A percentile compares a stretch with the other conserved stretches of the same genome.
phyloP scores from a whole-genome alignment of 2,888 invertebrate species.

The Meta bourneti region DNA sequence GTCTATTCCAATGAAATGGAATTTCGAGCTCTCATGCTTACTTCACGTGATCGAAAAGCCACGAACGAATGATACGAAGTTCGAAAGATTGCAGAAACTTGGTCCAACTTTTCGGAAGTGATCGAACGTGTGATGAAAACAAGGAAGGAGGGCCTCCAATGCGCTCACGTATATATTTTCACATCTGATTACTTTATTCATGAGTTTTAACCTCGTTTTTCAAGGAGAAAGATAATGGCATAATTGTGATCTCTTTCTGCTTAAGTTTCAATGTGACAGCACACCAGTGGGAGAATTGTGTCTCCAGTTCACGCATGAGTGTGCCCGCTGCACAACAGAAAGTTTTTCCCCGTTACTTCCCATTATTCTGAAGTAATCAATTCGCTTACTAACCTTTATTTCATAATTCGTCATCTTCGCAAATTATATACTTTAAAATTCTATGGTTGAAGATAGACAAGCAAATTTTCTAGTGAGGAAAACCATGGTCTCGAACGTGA shows the following conservation, averaged over 20 bases:
- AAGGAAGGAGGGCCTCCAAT: constrained; percentile 1
- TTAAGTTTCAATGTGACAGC: background rate
- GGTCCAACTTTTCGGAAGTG: background rate
- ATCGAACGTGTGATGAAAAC: background rate
- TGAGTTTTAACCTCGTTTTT: constrained; percentile 27
- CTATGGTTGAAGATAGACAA: no score
- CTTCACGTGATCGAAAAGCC: no score
- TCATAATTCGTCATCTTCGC: no score
- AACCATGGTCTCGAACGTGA: no score
- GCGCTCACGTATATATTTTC: background rate
- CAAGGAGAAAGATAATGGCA: constrained; percentile 62
- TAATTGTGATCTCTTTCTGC: constrained; percentile 31
- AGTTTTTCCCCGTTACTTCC: background rate
- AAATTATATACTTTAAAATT: no score
- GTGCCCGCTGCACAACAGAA: background rate
- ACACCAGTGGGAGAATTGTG: constrained; percentile 18
- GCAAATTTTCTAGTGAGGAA: no score
- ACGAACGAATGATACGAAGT: no score
- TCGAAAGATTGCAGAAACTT: no score
- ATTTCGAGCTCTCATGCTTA: no score
- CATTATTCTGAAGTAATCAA: no score
- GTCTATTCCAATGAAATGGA: no score
- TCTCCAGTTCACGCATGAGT: constrained; percentile 33
- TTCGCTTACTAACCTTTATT: no score
- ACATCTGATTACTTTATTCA: constrained; percentile 4